Conservation (phyloP, 2,113 vertebrate genomes). For the Pogonocichla stellata region DNA sequence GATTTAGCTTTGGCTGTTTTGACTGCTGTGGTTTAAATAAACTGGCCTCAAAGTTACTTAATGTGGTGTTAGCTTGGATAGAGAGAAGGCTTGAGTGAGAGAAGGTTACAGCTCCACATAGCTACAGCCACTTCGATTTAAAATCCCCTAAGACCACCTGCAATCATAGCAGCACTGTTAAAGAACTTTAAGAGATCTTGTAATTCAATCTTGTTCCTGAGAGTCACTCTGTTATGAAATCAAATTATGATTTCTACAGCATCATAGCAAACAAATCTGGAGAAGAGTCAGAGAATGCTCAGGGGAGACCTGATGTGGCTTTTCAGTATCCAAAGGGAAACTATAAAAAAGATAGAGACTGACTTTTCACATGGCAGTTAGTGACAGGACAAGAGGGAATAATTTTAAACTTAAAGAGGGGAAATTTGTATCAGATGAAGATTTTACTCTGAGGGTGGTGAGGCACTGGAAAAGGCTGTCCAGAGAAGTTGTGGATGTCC, state of each 20-base stretch:
- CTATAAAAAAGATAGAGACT: background rate
- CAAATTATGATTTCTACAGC: background rate
- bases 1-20: slow-evolving; percentile 2
- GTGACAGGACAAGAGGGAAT: background rate
- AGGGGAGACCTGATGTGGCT: background rate
- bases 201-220: background rate
- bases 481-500: background rate
- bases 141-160: background rate
- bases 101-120: background rate
- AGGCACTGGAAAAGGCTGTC: background rate
- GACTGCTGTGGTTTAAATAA: slow-evolving; percentile 17
- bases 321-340: background rate
- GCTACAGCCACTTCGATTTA: background rate
- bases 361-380: background rate
- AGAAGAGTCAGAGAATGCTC: background rate
- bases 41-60: background rate
- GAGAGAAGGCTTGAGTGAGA: background rate
- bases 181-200: background rate
- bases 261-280: background rate
- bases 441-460: background rate
- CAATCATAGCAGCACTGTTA: background rate
- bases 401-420: background rate
- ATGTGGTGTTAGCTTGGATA: background rate
- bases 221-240: background rate
- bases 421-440: background rate